A percentile compares a stretch with the other conserved stretches of the same genome.
phyloP scores from a whole-genome alignment of 1,140 invertebrate genomes.

The Drosophila pruinosa region DNA sequence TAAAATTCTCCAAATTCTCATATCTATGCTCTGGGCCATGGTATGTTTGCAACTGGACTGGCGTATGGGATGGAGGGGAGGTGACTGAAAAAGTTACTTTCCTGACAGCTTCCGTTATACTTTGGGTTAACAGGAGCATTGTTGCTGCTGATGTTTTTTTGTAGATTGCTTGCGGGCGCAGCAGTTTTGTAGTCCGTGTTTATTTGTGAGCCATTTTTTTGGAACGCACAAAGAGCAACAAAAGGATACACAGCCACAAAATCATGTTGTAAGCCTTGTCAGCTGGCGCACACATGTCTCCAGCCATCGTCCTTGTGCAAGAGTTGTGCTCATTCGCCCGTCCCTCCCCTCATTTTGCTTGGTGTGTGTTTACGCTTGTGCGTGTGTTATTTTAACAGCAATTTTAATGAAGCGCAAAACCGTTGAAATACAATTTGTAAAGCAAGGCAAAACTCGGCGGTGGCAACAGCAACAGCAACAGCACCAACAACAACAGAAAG shows the following conservation, averaged over 20 bases:
- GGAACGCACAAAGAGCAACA: constrained; percentile 42
- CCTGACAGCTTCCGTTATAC: constrained; percentile 27
- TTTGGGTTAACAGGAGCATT: constrained; percentile 35
- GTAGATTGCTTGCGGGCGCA: constrained; percentile 29
- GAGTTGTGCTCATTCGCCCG: constrained; percentile 16
- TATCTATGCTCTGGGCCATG: neutral
- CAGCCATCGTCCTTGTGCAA: constrained; percentile 58
- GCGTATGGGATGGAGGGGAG: neutral
- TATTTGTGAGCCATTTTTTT: constrained; percentile 39
- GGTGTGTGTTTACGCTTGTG: constrained; percentile 41
- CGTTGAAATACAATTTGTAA: constrained; percentile 79
- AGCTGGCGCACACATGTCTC: constrained; percentile 49
- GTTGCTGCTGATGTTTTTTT: constrained; percentile 33
- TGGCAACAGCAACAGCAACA: neutral
- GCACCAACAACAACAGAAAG: constrained; percentile 23
- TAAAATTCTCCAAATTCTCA: constrained; percentile 25
- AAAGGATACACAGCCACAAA: constrained; percentile 72
- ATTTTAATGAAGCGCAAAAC: constrained; percentile 80
- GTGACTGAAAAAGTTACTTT: constrained; percentile 2
- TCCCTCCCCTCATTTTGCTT: neutral
- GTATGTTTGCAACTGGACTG: constrained; percentile 13
- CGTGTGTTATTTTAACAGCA: constrained; percentile 80
- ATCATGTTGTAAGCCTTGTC: constrained; percentile 79
- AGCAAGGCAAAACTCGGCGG: constrained; percentile 40
- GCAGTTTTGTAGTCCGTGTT: constrained; percentile 38